A percentile compares a stretch with the other conserved stretches of the same genome.
Conservation (phyloP, 2,888 invertebrate genomes). For the Ligdia adustata region DNA sequence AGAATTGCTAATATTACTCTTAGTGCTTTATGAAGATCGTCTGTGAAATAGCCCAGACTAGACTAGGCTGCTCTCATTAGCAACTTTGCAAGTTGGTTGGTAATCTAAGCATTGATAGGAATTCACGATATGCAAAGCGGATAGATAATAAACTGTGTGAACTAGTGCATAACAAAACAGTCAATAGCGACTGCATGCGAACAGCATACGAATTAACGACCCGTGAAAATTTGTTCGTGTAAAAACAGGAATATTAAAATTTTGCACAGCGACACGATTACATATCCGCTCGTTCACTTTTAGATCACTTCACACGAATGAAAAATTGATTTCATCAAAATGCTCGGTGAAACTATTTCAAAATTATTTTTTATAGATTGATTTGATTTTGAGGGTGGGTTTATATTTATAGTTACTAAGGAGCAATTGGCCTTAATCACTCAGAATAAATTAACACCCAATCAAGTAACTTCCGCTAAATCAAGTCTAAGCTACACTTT, state of each 20-base stretch:
- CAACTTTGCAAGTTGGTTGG: background rate
- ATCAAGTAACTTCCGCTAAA: conserved; percentile 9
- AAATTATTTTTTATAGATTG: too few species aligned
- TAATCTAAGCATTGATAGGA: background rate
- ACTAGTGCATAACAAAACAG: conserved; percentile 35
- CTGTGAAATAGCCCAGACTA: too few species aligned
- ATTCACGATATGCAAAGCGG: conserved; percentile 23
- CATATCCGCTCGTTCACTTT: background rate
- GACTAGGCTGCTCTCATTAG: background rate
- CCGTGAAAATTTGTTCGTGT: conserved; percentile 14
- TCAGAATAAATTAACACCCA: conserved; percentile 2
- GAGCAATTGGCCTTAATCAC: background rate
- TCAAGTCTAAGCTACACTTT: background rate
- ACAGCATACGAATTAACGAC: conserved; percentile 28
- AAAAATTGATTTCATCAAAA: too few species aligned
- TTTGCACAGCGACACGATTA: background rate
- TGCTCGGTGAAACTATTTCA: too few species aligned
- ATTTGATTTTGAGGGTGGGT: too few species aligned
- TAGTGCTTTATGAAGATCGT: too few species aligned
- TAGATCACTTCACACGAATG: background rate
- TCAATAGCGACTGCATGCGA: conserved; percentile 21
- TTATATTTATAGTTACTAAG: too few species aligned
- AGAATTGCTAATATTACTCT: too few species aligned
- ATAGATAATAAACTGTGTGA: conserved; percentile 27
- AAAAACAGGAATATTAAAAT: conserved; percentile 2